Evolutionary conservation across 2,888 invertebrate genomes (phyloP).

Genomic region (Aromia moschata): DNA sequence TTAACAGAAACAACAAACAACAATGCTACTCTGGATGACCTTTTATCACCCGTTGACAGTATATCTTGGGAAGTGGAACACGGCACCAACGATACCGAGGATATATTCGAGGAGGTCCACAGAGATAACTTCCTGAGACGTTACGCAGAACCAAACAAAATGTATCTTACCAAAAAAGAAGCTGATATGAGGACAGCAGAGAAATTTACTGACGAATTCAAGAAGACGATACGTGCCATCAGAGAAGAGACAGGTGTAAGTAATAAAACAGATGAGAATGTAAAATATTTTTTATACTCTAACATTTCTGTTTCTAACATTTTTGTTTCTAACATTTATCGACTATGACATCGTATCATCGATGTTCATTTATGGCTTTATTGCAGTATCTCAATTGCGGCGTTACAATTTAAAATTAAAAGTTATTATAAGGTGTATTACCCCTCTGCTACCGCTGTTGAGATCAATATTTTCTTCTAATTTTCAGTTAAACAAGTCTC

Average conservation of each 20-base stretch:
- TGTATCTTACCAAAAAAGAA: slow-evolving; percentile 49
- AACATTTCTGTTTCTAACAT: no score
- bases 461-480: background rate
- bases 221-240: slow-evolving; percentile 45
- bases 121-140: slow-evolving; percentile 44
- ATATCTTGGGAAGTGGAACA: slow-evolving; percentile 43
- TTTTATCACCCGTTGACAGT: slow-evolving; percentile 39
- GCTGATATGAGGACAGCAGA: slow-evolving; percentile 49
- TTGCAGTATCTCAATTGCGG: no score
- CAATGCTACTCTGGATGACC: slow-evolving; percentile 34
- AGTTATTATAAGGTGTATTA: no score
- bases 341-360: no score
- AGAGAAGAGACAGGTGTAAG: slow-evolving; percentile 47
- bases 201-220: slow-evolving; percentile 52
- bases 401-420: no score
- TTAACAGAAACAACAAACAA: slow-evolving; percentile 8
- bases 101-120: slow-evolving; percentile 51
- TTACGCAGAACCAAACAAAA: slow-evolving; percentile 37
- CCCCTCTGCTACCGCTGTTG: background rate
- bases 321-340: no score
- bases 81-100: slow-evolving; percentile 47
- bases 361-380: no score
- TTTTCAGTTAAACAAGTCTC: slow-evolving; percentile 20
- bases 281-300: no score
- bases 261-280: background rate